phyloP scores from a whole-genome alignment of 2,113 vertebrate genomes.

The Oxyruncus cristatus region DNA sequence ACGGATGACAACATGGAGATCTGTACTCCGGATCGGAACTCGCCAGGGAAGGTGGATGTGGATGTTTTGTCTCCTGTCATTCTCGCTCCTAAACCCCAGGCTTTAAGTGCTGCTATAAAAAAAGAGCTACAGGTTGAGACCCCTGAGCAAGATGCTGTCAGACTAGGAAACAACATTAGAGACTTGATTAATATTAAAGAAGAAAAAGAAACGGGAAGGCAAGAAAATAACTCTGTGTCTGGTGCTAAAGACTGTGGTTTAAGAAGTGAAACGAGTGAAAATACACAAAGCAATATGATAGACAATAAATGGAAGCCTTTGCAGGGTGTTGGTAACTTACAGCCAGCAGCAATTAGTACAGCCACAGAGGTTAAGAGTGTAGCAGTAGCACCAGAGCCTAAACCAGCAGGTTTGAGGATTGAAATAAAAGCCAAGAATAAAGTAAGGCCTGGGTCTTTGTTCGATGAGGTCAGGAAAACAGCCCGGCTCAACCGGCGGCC shows the following conservation, averaged over 20 bases:
- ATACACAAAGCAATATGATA: not conserved
- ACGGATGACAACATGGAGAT: constrained; percentile 89
- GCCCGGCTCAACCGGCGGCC: constrained; percentile 92
- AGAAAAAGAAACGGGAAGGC: not conserved
- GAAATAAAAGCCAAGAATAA: constrained; percentile 95
- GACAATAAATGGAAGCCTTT: constrained; percentile 94
- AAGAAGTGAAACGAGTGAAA: constrained; percentile 43
- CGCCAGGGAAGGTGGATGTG: constrained; percentile 66
- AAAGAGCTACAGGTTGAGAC: not conserved
- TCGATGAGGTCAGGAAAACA: constrained; percentile 95
- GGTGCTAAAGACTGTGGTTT: constrained; percentile 30
- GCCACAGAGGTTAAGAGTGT: constrained; percentile 43
- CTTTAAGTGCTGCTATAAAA: not conserved
- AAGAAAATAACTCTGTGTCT: not conserved
- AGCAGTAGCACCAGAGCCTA: constrained; percentile 63
- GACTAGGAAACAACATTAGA: not conserved
- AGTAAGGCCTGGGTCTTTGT: constrained; percentile 93
- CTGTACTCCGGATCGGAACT: constrained; percentile 83
- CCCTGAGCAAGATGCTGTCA: not conserved
- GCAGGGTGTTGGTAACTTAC: constrained; percentile 77
- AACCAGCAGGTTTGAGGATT: constrained; percentile 85
- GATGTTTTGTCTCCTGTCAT: constrained; percentile 35
- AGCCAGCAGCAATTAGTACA: not conserved
- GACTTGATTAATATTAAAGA: not conserved
- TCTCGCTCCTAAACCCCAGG: constrained; percentile 5